Evolutionary conservation across 2,888 invertebrate species (phyloP).

Genomic region (Eulithis testata): DNA sequence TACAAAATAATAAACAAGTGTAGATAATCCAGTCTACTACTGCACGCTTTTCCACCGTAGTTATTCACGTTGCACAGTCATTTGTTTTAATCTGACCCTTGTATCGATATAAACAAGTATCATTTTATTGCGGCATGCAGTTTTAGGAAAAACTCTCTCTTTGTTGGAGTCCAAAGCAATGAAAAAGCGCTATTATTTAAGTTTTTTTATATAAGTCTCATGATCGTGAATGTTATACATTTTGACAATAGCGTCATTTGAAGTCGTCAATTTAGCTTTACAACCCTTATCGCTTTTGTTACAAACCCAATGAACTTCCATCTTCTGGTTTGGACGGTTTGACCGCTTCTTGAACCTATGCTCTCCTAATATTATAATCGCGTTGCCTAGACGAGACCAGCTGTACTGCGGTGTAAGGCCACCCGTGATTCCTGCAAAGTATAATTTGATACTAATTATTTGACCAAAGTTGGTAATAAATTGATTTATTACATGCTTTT

Average conservation of each 20-base stretch:
- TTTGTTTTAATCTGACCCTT: no score
- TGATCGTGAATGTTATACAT: constrained; percentile 73
- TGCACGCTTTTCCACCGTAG: no score
- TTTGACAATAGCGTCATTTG: constrained; percentile 73
- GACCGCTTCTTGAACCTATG: constrained; percentile 77
- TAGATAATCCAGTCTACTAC: no score
- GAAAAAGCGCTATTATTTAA: constrained; percentile 11
- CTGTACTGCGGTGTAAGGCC: constrained; percentile 64
- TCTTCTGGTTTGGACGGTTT: constrained; percentile 65
- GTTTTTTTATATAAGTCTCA: constrained; percentile 42
- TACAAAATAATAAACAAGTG: no score
- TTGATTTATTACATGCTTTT: no score
- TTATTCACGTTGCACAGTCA: no score
- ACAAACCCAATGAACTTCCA: constrained; percentile 77
- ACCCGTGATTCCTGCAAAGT: constrained; percentile 44
- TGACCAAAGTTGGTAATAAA: not conserved
- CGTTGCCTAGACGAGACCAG: constrained; percentile 77
- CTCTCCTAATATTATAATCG: constrained; percentile 73
- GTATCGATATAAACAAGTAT: no score
- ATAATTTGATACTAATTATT: not conserved
- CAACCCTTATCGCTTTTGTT: constrained; percentile 77
- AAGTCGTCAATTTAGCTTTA: constrained; percentile 72
- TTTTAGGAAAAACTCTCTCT: no score
- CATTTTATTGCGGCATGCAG: no score
- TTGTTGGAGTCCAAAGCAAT: no score